Conservation (phyloP, 2,113 vertebrate species). For the Oophaga pumilio region DNA sequence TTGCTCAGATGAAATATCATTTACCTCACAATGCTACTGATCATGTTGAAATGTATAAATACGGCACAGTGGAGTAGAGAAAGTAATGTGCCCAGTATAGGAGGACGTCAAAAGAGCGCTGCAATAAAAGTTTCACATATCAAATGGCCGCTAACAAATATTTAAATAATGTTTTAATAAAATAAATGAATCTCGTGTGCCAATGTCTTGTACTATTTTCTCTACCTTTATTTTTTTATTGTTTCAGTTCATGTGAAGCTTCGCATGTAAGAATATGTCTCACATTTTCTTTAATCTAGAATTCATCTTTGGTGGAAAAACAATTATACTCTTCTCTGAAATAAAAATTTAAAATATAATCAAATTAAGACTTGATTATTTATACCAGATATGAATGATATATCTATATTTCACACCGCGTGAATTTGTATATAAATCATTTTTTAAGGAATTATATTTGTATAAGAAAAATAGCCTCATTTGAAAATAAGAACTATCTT, state of each 20-base stretch:
- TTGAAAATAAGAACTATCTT: too few species aligned
- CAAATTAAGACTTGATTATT: too few species aligned
- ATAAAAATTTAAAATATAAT: too few species aligned
- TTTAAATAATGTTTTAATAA: neutral
- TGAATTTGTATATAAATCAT: too few species aligned
- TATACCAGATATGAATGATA: too few species aligned
- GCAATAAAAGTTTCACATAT: neutral
- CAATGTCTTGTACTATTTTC: neutral
- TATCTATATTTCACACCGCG: too few species aligned
- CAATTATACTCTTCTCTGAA: too few species aligned
- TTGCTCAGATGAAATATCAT: conserved; percentile 36
- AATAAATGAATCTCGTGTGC: neutral
- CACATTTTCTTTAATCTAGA: neutral
- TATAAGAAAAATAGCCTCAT: too few species aligned
- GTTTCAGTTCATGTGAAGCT: neutral
- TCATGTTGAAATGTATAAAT: conserved; percentile 36
- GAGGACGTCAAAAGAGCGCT: neutral
- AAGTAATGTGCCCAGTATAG: neutral
- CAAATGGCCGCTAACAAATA: neutral
- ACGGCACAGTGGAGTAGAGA: conserved; percentile 24
- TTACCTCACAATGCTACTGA: conserved; percentile 44
- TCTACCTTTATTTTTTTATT: neutral
- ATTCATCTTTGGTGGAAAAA: neutral
- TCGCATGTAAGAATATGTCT: neutral
- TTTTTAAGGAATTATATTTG: too few species aligned